Conservation (phyloP, 1,140 invertebrate genomes). For the Dinoponera quadriceps region DNA sequence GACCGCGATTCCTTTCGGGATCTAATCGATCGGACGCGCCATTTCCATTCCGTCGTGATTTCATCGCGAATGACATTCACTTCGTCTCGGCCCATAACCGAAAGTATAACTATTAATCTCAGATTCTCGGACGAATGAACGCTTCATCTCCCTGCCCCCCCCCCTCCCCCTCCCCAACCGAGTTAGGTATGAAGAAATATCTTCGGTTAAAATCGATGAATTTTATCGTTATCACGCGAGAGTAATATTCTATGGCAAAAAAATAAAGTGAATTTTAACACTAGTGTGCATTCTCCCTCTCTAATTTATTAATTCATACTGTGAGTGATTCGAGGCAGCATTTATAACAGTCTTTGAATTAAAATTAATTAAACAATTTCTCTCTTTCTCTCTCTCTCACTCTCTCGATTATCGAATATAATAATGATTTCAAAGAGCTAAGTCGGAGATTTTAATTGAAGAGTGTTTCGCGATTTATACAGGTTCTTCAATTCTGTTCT, state of each 20-base stretch:
- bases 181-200: too few relatives aligned
- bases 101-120: background rate
- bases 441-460: slow-evolving; percentile 12
- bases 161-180: background rate
- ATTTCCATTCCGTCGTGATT: background rate
- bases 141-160: background rate
- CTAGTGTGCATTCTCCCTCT: background rate
- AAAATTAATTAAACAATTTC: background rate
- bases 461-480: background rate
- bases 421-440: slow-evolving; percentile 22
- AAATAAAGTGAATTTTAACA: slow-evolving; percentile 6
- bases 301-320: slow-evolving; percentile 24
- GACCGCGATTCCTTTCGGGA: background rate
- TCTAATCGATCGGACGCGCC: background rate
- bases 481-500: too few relatives aligned
- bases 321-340: slow-evolving; percentile 12
- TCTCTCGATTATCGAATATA: background rate
- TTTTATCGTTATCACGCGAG: background rate
- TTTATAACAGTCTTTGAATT: background rate
- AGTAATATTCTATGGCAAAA: background rate
- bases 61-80: background rate
- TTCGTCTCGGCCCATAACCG: background rate
- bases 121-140: background rate
- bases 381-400: too few relatives aligned
- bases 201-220: background rate